A percentile compares a stretch with the other conserved stretches of the same genome.
Evolutionary conservation across 1,140 invertebrate species (phyloP).

Genomic region (Diorhabda elongata): DNA sequence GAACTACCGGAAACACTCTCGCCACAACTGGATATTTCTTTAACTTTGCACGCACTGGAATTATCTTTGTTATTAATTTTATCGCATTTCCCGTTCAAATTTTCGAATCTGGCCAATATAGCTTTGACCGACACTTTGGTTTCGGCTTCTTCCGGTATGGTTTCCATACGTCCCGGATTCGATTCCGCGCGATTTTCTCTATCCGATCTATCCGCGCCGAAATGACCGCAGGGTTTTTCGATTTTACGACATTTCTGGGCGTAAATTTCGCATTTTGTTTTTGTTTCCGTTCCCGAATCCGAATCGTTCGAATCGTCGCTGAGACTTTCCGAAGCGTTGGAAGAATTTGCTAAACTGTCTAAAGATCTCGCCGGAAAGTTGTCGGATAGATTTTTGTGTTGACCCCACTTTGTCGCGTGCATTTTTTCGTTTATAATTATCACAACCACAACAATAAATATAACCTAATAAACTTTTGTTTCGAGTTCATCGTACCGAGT

Average conservation of each 20-base stretch:
- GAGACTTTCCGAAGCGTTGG: constrained; percentile 50
- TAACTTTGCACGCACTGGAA: constrained; percentile 5
- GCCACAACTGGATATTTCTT: background rate
- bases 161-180: constrained; percentile 60
- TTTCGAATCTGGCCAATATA: constrained; percentile 74
- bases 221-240: constrained; percentile 40
- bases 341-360: constrained; percentile 63
- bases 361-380: constrained; percentile 49
- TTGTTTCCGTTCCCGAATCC: constrained; percentile 50
- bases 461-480: no score
- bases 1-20: background rate
- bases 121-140: constrained; percentile 75
- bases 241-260: constrained; percentile 36
- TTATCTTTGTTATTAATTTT: constrained; percentile 32
- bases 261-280: constrained; percentile 46
- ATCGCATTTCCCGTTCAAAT: constrained; percentile 49
- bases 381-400: constrained; percentile 18
- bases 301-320: constrained; percentile 54
- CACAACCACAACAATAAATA: no score
- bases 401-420: constrained; percentile 26
- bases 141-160: constrained; percentile 74
- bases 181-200: constrained; percentile 27
- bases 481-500: background rate
- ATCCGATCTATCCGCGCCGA: constrained; percentile 26
- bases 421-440: constrained; percentile 17